Conservation (phyloP, 2,113 vertebrate species). For the Trinectes maculatus region DNA sequence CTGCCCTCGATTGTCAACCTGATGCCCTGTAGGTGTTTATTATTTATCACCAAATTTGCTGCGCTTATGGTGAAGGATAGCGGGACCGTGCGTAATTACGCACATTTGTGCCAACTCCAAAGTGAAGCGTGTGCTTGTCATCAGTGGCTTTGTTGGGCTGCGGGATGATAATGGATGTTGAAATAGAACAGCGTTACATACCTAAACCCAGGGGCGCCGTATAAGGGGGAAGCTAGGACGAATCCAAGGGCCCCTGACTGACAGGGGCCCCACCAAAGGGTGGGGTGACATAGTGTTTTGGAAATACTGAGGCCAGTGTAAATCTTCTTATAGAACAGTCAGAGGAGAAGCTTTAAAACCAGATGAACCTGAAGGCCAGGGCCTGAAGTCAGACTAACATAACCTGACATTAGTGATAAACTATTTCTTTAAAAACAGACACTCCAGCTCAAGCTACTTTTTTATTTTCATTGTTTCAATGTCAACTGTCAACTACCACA, state of each 20-base stretch:
- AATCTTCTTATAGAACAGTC: background rate
- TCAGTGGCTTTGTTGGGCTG: background rate
- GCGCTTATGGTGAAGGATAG: background rate
- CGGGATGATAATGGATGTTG: background rate
- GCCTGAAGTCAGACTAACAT: background rate
- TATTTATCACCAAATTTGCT: background rate
- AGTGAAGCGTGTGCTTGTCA: background rate
- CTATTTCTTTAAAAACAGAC: background rate
- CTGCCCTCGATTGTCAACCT: too few relatives aligned
- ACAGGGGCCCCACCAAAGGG: too few relatives aligned
- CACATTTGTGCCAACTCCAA: conserved; percentile 20
- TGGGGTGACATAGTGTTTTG: background rate
- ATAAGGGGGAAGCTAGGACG: too few relatives aligned
- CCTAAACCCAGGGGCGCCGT: too few relatives aligned
- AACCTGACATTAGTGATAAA: background rate
- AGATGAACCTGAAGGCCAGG: background rate
- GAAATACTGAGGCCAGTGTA: background rate
- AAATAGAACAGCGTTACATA: conserved; percentile 7
- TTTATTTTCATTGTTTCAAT: background rate
- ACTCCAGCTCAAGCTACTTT: background rate
- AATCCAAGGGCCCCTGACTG: too few relatives aligned
- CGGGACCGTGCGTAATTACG: conserved; percentile 34
- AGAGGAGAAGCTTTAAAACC: background rate
- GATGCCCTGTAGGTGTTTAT: too few relatives aligned
- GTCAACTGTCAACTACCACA: too few relatives aligned